Conservation (phyloP, 1,140 invertebrate genomes). For the Pogonus chalceus region DNA sequence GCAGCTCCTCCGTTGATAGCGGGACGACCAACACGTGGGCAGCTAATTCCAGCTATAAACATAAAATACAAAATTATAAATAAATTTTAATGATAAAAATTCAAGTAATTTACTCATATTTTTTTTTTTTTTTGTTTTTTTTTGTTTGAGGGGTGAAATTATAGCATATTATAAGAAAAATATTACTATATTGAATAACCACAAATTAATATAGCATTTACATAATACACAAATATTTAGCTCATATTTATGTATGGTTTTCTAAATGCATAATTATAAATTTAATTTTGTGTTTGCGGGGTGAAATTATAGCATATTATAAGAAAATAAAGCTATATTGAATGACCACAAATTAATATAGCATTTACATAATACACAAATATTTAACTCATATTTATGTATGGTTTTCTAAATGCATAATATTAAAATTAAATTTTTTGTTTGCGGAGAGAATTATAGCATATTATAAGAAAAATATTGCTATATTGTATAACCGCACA, state of each 20-base stretch:
- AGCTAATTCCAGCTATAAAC: conserved; percentile 59
- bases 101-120: background rate
- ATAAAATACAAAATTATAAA: conserved; percentile 1
- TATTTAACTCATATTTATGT: background rate
- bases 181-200: conserved; percentile 8
- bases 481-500: conserved; percentile 10
- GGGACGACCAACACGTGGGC: conserved; percentile 71
- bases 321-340: conserved; percentile 2
- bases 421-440: no score
- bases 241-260: conserved; percentile 10
- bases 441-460: conserved; percentile 10
- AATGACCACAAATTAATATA: conserved; percentile 10
- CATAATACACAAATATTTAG: conserved; percentile 5
- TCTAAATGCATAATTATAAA: no score
- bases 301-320: conserved; percentile 11
- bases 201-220: conserved; percentile 11
- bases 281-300: conserved; percentile 9
- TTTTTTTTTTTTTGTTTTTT: background rate
- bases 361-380: conserved; percentile 10
- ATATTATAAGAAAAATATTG: background rate
- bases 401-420: conserved; percentile 13
- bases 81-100: background rate
- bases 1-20: conserved; percentile 53
- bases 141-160: conserved; percentile 13
- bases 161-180: conserved; percentile 1